phyloP scores from a whole-genome alignment of 2,113 vertebrate species.

The Muntiacus reevesi region DNA sequence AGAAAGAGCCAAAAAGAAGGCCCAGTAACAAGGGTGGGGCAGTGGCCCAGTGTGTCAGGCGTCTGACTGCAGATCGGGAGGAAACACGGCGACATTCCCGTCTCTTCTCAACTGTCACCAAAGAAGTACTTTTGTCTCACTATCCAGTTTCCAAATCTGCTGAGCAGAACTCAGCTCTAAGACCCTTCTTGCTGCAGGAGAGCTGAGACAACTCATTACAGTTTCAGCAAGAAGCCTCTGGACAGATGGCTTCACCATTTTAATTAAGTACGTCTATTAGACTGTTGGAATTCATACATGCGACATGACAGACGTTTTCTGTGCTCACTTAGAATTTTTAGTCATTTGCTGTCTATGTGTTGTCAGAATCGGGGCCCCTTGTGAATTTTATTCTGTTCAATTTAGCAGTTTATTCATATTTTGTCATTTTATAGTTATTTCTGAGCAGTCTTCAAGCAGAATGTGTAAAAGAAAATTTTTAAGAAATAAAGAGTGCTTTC shows the following conservation, averaged over 20 bases:
- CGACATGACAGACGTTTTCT: constrained; percentile 76
- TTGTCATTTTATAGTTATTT: background rate
- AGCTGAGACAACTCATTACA: constrained; percentile 65
- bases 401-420: background rate
- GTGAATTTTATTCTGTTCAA: background rate
- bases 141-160: background rate
- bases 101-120: background rate
- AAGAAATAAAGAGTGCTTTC: background rate
- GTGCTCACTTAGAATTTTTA: constrained; percentile 72
- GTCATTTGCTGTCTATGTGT: constrained; percentile 64
- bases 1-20: background rate
- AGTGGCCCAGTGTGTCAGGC: rapidly evolving
- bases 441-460: background rate
- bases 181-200: constrained; percentile 39
- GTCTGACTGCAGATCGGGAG: background rate
- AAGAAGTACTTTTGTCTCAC: background rate
- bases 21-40: rapidly evolving
- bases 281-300: constrained; percentile 66
- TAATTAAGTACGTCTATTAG: constrained; percentile 78
- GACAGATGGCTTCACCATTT: constrained; percentile 77
- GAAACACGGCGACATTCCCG: rapidly evolving
- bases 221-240: constrained; percentile 53
- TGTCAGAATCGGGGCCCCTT: background rate
- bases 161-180: constrained; percentile 47
- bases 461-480: background rate